Evolutionary conservation across 2,888 invertebrate genomes (phyloP), one percentile per base, ranked within the genome.

Genomic region (Tridacna crocea): DNA sequence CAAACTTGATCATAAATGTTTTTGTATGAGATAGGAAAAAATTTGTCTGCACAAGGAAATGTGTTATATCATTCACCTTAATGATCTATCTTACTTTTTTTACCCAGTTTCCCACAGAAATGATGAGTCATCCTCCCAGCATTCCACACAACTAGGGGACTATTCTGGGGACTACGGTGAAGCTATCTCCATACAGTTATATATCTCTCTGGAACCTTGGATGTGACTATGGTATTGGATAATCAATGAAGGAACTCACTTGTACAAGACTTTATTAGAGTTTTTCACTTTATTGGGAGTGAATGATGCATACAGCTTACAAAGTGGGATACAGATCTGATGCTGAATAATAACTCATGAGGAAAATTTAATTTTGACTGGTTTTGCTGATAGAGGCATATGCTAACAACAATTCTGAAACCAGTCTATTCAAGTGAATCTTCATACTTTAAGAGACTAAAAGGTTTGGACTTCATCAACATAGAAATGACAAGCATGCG

Each of bases 61-160:
- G 36, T 36, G 36, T 36, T 36, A 36, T 36, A 36, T 36, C 36
- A 36, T 36, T 36, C 36, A 36, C 8, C 3, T 66, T 46, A 46
- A 66, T 66, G 66, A 27, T 36, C 70, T 70, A 4, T 70, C n/a
- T 70, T 70, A 51, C 19, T 15, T 19, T 26, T 61, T 61, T 61
- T 12, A 26, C 19, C 51, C 19, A 70, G 70, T 48, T 19, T 36
- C 36, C 36, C 36, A 36, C 36, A 36, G 36, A 36, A 4, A 36
- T 70, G 70, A 51, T 70, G 70, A 70, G n/a, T 70, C 70, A 70
- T 70, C 3, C 17, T 13, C 22, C 51, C 47, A 13, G 19, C 70
- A 70, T 70, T 70, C 70, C 70, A 70, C 51, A 51, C 10, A 70
- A 70, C 47, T 70, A 24, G 70, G 70, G 70, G 70, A 70, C 70